phyloP scores from a whole-genome alignment of 1,140 invertebrate genomes.

The Neocloeon triangulifer region DNA sequence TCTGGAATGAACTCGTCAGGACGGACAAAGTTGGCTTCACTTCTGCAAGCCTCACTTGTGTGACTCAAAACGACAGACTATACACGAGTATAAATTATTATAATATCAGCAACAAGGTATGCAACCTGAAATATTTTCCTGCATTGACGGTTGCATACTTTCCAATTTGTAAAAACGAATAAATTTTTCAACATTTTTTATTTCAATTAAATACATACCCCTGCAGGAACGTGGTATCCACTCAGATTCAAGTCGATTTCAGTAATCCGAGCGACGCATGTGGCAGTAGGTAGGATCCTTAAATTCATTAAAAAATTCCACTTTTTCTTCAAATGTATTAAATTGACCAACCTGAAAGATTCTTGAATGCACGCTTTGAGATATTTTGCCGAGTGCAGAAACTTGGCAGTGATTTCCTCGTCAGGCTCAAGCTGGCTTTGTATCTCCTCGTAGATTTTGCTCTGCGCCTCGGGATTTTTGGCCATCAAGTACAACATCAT shows the following conservation, averaged over 20 bases:
- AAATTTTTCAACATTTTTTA: conserved; percentile 4
- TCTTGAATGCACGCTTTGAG: conserved; percentile 71
- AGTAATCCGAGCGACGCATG: conserved; percentile 55
- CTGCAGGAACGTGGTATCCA: conserved; percentile 50
- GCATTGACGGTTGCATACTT: conserved; percentile 3
- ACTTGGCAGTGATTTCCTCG: conserved; percentile 26
- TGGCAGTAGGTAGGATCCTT: conserved; percentile 57
- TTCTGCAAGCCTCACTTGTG: conserved; percentile 55
- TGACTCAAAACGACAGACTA: conserved; percentile 70
- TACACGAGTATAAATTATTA: conserved; percentile 12
- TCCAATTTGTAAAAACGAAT: conserved; percentile 1
- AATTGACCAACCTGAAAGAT: conserved; percentile 39
- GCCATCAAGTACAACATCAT: conserved; percentile 58
- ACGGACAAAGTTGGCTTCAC: conserved; percentile 53
- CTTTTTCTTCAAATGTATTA: too few relatives aligned
- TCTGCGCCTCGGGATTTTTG: conserved; percentile 38
- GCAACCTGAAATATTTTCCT: conserved; percentile 1
- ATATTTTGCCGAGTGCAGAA: conserved; percentile 41
- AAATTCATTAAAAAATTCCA: conserved; percentile 2
- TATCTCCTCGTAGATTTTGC: conserved; percentile 52
- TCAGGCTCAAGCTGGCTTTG: conserved; percentile 24
- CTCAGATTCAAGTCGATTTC: conserved; percentile 50
- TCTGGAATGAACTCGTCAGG: conserved; percentile 56
- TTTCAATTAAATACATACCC: too few relatives aligned
- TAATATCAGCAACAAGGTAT: background rate